Evolutionary conservation across 2,113 vertebrate genomes (phyloP), one percentile per base, ranked within the genome.

Genomic region (Octodon degus): DNA sequence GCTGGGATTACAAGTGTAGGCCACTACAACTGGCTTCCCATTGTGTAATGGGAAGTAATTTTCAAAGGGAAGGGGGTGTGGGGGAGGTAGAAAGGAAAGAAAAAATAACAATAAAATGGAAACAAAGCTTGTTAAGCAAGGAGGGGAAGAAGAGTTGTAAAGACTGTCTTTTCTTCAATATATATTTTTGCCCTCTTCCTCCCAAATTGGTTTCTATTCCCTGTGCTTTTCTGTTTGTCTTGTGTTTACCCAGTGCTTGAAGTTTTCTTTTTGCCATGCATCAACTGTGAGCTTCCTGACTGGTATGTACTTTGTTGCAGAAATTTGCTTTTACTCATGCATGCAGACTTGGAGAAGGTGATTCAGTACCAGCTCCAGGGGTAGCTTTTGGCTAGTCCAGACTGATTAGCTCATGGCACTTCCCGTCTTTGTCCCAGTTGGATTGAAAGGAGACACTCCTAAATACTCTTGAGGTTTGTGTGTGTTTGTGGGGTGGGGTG

Each of bases 301-400:
- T 37, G 68, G 11, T 62, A 24, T 76, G 37, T 76, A 22, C 8
- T 91, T 89, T 80, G 81, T 92, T 17, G 67, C 50, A 86, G 67
- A 77, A 83, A 50, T 60, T 17, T 81, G 83, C 37, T 89, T 89
- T 89, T 93, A 80, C 80, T 94, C 37, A 27, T 65, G 47, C 27
- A 37, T 86, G 40, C 70, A 74, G 47, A 74, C 43, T 85, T 30
- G 60, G 67, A 97, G 53, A 84, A 90, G 62, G 43, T 93, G 65
- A 89, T 87, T 94, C 79, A 96, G 86, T 34, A 80, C 60, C 89
- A 74, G 67, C 32, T 86, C 27, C 34, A 88, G 53, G 20, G 12
- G 22, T 92, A 92, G 72, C 86, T 91, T 94, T 94, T 96, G 81
- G 72, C 86, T 90, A 86, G 40, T 95, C 53, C 55, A 87, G 88